Conservation (phyloP, 2,113 vertebrate species). For the Pampusana beccarii region DNA sequence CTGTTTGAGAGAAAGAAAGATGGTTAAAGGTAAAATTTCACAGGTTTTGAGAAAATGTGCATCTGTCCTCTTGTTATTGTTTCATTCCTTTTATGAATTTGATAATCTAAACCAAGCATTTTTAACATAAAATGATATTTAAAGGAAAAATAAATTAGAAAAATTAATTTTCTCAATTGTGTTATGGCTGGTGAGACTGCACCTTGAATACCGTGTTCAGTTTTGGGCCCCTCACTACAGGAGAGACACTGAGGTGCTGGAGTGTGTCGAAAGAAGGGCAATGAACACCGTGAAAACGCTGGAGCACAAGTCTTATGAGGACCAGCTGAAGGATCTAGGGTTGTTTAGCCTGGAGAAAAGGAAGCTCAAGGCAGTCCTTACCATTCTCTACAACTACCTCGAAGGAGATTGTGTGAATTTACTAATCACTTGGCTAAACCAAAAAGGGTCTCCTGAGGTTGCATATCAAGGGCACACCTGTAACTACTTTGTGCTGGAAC, state of each 20-base stretch:
- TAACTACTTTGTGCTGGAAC: not conserved
- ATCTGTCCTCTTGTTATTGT: not conserved
- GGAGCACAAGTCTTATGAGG: no score
- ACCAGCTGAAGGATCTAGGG: no score
- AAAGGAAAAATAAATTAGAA: not conserved
- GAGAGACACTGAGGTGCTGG: not conserved
- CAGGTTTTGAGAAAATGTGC: not conserved
- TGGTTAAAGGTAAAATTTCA: not conserved
- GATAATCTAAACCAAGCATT: not conserved
- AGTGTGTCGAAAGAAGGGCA: not conserved
- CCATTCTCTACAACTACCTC: no score
- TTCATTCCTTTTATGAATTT: not conserved
- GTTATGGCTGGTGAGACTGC: not conserved
- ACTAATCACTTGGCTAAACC: not conserved
- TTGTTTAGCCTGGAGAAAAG: no score
- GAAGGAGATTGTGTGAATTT: not conserved
- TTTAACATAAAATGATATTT: not conserved
- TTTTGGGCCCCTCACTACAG: no score
- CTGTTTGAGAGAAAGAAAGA: not conserved
- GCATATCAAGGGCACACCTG: not conserved
- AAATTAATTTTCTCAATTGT: not conserved
- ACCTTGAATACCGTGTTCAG: no score
- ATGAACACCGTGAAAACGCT: no score
- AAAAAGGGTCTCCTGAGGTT: not conserved
- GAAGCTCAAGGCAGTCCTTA: no score